Evolutionary conservation across 2,113 vertebrate species (phyloP), one percentile per base, ranked within the genome.

Genomic region (Hypanus sabinus): DNA sequence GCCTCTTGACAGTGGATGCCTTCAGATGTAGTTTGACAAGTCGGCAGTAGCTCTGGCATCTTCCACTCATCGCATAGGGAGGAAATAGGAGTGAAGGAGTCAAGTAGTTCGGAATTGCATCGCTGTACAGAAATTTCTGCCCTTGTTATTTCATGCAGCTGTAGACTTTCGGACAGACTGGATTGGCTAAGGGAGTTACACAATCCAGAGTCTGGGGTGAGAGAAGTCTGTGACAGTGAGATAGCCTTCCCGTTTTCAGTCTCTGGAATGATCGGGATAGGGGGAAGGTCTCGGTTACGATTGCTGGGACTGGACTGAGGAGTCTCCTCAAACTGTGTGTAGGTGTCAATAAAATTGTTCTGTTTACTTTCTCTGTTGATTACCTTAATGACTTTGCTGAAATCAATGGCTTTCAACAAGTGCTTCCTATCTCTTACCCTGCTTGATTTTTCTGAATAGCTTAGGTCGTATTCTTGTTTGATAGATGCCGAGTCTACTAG

Each of bases 311-410:
- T 73, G 24, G 36, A 27, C 38, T 71, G 68, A 55, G 91, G 22
- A 1, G 68, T 55, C 70, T 96, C 97, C 88, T 97, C 97, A 8
- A 96, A 96, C 36, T 96, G 96, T 75, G 97, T 97, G 91, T 97
- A 98, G 0, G 96, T 96, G 91, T 95, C 97, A 0, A 98, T 97
- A 22, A 97, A 97, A 68, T 97, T 97, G 81, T 96, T 96, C 97
- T 98, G 98, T 92, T 98, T 98, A 94, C 97, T 96, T n/a, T 97
- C 98, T 0, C 95, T 98, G 95, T 94, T 98, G 12, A 99, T 97
- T 96, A 98, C 98, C 94, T 96, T 97, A 94, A 98, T 96, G 0
- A 98, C 95, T 0, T 97, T 97, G 12, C 97, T 96, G 94, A 98
- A 98, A 95, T 97, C 97, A 60, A 95, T 94, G 30, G 96, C 95